Conservation (phyloP, 2,113 vertebrate species). For the Saguinus midas region DNA sequence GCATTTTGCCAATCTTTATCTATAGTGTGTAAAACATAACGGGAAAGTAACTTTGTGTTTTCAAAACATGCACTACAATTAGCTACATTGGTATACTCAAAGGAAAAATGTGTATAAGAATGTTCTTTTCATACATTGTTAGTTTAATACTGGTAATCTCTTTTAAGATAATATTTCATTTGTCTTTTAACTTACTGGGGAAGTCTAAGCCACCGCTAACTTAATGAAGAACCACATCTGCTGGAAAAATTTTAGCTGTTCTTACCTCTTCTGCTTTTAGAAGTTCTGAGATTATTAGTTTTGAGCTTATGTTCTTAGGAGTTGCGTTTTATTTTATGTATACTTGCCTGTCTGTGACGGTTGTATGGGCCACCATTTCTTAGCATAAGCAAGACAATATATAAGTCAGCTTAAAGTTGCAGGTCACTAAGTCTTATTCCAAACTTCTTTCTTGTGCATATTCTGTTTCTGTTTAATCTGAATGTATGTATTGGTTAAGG, state of each 20-base stretch:
- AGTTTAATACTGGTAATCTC: neutral
- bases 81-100: slow-evolving; percentile 23
- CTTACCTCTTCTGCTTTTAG: neutral
- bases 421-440: neutral
- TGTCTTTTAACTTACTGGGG: slow-evolving; percentile 41
- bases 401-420: neutral
- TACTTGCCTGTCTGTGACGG: neutral
- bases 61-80: neutral
- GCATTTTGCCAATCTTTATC: neutral
- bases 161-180: slow-evolving; percentile 23
- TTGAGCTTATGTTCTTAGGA: slow-evolving; percentile 18
- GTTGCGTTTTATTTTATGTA: slow-evolving; percentile 7
- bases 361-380: neutral
- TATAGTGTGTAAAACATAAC: neutral
- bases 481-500: neutral
- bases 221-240: slow-evolving; percentile 28
- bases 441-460: neutral
- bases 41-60: slow-evolving; percentile 39
- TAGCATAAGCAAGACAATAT: neutral
- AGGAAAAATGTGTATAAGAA: neutral
- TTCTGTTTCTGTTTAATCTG: neutral
- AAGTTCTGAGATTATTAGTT: neutral
- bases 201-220: neutral
- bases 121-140: slow-evolving; percentile 4
- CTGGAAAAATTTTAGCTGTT: slow-evolving; percentile 20